Conservation (phyloP, 2,888 invertebrate genomes). For the Heliconius sara region DNA sequence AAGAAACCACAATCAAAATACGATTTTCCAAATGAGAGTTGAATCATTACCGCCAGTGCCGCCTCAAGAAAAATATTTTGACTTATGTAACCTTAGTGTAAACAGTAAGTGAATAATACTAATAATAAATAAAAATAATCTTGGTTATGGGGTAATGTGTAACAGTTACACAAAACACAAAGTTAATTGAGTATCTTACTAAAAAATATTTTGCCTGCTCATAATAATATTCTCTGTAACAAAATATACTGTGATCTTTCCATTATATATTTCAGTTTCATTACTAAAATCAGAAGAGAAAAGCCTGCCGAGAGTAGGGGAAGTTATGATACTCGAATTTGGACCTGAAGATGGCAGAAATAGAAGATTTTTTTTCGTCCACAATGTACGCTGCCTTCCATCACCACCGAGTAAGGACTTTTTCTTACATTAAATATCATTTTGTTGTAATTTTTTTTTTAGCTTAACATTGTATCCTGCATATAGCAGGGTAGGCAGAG, state of each 20-base stretch:
- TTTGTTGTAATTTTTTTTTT: not conserved
- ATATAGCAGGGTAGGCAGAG: no score
- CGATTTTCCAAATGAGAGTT: constrained; percentile 63
- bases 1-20: constrained; percentile 56
- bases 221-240: not conserved
- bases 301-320: constrained; percentile 68
- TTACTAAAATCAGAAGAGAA: constrained; percentile 61
- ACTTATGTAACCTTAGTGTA: constrained; percentile 68
- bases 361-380: constrained; percentile 71
- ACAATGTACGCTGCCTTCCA: constrained; percentile 68
- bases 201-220: not conserved
- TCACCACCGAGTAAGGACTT: constrained; percentile 69
- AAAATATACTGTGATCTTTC: not conserved
- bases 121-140: not conserved
- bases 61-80: constrained; percentile 62
- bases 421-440: not conserved
- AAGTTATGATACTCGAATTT: constrained; percentile 67
- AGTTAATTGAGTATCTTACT: not conserved
- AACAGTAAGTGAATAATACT: constrained; percentile 60
- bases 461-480: no score
- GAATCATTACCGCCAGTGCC: constrained; percentile 67
- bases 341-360: constrained; percentile 60
- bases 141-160: not conserved
- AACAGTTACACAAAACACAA: not conserved
- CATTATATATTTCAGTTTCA: constrained; percentile 62